These are phyloP conservation scores for Papilio protenor DNA, from an alignment of 2,888 invertebrate genomes.

Conservation along the genomic window DNA sequence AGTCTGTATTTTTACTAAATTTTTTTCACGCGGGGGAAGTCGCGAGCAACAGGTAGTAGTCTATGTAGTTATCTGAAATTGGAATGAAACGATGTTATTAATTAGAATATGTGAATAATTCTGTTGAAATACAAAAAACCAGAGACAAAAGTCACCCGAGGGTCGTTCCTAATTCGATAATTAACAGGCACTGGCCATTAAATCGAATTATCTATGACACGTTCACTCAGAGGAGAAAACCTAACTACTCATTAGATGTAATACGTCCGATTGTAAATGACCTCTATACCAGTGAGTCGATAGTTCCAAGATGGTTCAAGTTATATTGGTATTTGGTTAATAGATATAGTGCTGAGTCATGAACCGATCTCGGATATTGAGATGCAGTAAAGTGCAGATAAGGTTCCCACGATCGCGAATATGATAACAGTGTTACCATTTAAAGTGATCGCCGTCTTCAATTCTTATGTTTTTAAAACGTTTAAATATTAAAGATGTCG, in stretches of 20 bases:
- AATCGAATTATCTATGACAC: constrained; percentile 82
- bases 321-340: constrained; percentile 56
- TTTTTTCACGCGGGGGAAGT: too few relatives aligned
- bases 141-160: constrained; percentile 51
- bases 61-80: too few relatives aligned
- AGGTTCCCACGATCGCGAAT: constrained; percentile 81
- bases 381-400: constrained; percentile 64
- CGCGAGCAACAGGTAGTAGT: too few relatives aligned
- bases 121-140: constrained; percentile 39
- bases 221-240: constrained; percentile 77
- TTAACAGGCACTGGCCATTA: constrained; percentile 75
- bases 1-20: too few relatives aligned
- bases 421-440: constrained; percentile 63
- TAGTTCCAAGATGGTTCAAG: constrained; percentile 49
- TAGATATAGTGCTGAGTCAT: constrained; percentile 74
- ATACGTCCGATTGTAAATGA: constrained; percentile 59
- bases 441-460: constrained; percentile 47
- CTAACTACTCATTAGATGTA: constrained; percentile 77
- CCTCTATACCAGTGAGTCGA: constrained; percentile 44
- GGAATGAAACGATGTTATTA: neutral
- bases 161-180: constrained; percentile 77
- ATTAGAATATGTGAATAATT: constrained; percentile 42
- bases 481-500: constrained; percentile 9
- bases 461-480: constrained; percentile 43
- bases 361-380: constrained; percentile 61